Evolutionary conservation across 2,113 vertebrate species (phyloP).

Genomic region (Quiscalus mexicanus): DNA sequence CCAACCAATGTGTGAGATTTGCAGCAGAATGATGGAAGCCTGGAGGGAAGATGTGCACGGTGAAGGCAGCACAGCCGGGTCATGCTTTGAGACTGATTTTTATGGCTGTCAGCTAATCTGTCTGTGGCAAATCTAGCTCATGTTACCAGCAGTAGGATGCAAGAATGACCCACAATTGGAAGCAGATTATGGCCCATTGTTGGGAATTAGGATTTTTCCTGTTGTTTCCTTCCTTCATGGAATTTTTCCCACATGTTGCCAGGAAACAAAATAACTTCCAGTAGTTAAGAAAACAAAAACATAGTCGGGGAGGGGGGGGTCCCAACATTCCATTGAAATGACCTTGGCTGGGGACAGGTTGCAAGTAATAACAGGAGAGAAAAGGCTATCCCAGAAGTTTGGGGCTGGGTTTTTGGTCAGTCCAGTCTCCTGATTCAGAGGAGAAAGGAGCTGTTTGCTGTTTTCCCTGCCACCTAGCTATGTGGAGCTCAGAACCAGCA

Average conservation of each 20-base stretch:
- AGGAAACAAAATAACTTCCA: background rate
- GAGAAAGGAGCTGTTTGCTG: background rate
- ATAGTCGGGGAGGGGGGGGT: too few relatives aligned
- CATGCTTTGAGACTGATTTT: constrained; percentile 61
- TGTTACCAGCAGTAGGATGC: constrained; percentile 71
- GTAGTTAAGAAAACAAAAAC: background rate
- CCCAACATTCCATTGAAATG: background rate
- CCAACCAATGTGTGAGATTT: background rate
- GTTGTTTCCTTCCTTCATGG: background rate
- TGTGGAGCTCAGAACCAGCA: background rate
- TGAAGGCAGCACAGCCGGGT: constrained; percentile 35
- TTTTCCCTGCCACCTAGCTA: background rate
- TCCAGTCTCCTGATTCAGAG: fast-evolving
- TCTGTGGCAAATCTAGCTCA: constrained; percentile 53
- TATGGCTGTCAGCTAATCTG: constrained; percentile 45
- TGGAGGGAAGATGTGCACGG: background rate
- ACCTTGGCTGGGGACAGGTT: background rate
- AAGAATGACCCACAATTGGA: constrained; percentile 70
- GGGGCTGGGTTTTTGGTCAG: background rate
- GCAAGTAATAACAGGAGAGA: background rate
- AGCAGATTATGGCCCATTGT: background rate
- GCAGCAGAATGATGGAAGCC: background rate
- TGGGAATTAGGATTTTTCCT: background rate
- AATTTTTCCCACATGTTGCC: background rate
- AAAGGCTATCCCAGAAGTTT: fast-evolving